phyloP scores from a whole-genome alignment of 1,140 invertebrate species.

The Aphelinus atriplicis region DNA sequence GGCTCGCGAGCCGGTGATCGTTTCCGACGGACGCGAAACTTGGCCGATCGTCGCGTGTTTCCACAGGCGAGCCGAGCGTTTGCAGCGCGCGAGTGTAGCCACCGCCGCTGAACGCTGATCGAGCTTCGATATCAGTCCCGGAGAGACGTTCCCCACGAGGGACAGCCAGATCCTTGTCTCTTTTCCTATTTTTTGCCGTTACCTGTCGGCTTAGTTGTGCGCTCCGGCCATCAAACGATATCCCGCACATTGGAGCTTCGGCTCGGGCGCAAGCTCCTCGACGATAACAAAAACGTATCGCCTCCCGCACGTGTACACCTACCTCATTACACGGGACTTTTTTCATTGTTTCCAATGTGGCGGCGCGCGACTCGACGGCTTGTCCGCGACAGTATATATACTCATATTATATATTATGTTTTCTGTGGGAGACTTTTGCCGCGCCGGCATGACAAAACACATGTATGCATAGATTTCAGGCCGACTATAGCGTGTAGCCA shows the following conservation, averaged over 20 bases:
- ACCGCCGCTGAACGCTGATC: not conserved
- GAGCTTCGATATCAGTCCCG: slow-evolving; percentile 1
- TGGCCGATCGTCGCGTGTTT: not conserved
- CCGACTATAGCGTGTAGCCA: too few relatives aligned
- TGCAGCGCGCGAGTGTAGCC: not conserved
- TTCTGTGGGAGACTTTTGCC: too few relatives aligned
- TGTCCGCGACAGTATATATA: too few relatives aligned
- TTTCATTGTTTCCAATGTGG: too few relatives aligned
- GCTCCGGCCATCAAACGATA: not conserved
- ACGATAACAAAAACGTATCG: not conserved
- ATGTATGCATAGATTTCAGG: too few relatives aligned
- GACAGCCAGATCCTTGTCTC: slow-evolving; percentile 22
- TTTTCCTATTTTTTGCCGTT: slow-evolving; percentile 28
- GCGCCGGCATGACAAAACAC: too few relatives aligned
- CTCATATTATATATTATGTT: too few relatives aligned
- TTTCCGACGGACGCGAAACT: slow-evolving; percentile 5
- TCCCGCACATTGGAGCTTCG: slow-evolving; percentile 16
- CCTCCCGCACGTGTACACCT: too few relatives aligned
- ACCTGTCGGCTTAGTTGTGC: not conserved
- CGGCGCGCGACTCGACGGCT: too few relatives aligned
- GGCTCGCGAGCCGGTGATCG: not conserved
- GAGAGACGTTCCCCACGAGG: not conserved
- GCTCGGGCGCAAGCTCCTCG: slow-evolving; percentile 14
- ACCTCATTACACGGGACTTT: too few relatives aligned
- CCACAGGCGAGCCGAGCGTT: not conserved